phyloP scores from a whole-genome alignment of 2,797 vertebrate species.

The Hoplostethus mediterraneus region DNA sequence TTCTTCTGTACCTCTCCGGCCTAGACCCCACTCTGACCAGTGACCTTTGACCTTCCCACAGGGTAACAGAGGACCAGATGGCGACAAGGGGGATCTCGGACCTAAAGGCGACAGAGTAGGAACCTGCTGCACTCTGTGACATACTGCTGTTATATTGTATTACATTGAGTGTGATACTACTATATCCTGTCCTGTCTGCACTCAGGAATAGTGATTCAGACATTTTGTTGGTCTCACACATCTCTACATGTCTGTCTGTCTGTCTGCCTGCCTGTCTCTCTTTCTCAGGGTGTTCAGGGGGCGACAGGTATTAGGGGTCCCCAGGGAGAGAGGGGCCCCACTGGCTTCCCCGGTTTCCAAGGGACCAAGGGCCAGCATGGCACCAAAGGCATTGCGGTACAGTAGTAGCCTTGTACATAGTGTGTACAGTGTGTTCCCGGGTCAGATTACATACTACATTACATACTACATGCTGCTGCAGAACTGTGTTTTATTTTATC shows the following conservation, averaged over 20 bases:
- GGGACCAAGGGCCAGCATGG: conserved; percentile 85
- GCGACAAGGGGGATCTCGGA: conserved; percentile 87
- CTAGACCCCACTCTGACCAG: not conserved
- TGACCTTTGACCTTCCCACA: conserved; percentile 55
- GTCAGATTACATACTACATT: not conserved
- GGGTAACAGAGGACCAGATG: conserved; percentile 84
- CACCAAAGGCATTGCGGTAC: conserved; percentile 81
- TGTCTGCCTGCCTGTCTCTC: conserved; percentile 14
- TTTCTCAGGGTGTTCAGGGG: conserved; percentile 82
- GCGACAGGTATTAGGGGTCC: conserved; percentile 80
- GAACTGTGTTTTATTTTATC: too few species aligned
- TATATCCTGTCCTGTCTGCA: too few species aligned
- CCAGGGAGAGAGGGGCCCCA: conserved; percentile 84
- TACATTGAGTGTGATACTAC: not conserved
- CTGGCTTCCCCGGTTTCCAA: conserved; percentile 84
- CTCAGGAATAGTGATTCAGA: too few species aligned
- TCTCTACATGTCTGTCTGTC: not conserved
- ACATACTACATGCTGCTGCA: not conserved
- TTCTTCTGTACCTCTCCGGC: not conserved
- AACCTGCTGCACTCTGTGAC: conserved; percentile 11
- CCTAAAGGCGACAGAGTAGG: conserved; percentile 88
- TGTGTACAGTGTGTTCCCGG: too few species aligned
- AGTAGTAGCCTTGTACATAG: not conserved
- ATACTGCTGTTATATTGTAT: not conserved
- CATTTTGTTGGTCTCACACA: not conserved